These are phyloP conservation scores for Xestia c-nigrum DNA, from an alignment of 2,888 invertebrate genomes.

Conservation along the genomic window DNA sequence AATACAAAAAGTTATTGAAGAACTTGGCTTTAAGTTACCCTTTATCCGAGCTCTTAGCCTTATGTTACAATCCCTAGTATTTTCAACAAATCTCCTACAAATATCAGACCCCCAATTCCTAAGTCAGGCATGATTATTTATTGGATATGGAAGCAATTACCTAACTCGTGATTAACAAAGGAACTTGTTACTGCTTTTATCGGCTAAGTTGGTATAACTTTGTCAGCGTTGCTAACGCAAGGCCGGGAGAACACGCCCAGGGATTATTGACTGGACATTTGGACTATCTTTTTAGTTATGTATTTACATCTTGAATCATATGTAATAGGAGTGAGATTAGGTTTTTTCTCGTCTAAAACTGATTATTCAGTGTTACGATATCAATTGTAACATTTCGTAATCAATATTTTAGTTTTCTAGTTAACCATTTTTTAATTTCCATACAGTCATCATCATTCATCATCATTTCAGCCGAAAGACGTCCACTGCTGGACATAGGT, in stretches of 20 bases:
- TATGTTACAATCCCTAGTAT: conserved; percentile 22
- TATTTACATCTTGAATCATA: neutral
- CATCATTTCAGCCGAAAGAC: too few species aligned
- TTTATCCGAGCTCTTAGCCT: neutral
- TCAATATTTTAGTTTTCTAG: too few species aligned
- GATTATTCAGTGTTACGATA: too few species aligned
- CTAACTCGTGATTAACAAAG: conserved; percentile 57
- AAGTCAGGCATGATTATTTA: conserved; percentile 55
- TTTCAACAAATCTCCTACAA: conserved; percentile 28
- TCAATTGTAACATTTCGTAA: too few species aligned
- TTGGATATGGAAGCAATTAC: conserved; percentile 60
- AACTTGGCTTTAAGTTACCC: neutral
- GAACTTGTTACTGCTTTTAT: conserved; percentile 55
- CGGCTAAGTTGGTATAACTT: conserved; percentile 51
- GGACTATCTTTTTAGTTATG: neutral
- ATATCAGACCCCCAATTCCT: conserved; percentile 28
- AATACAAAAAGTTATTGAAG: neutral
- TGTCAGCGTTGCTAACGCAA: conserved; percentile 50
- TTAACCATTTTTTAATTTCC: too few species aligned
- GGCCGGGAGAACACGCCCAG: conserved; percentile 8
- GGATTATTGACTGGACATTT: conserved; percentile 42
- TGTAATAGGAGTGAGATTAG: neutral
- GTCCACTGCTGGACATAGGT: too few species aligned
- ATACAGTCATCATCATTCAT: too few species aligned
- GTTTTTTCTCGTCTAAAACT: too few species aligned